A percentile compares a stretch with the other conserved stretches of the same genome.
phyloP scores from a whole-genome alignment of 2,113 vertebrate genomes.

The Jacana jacana region DNA sequence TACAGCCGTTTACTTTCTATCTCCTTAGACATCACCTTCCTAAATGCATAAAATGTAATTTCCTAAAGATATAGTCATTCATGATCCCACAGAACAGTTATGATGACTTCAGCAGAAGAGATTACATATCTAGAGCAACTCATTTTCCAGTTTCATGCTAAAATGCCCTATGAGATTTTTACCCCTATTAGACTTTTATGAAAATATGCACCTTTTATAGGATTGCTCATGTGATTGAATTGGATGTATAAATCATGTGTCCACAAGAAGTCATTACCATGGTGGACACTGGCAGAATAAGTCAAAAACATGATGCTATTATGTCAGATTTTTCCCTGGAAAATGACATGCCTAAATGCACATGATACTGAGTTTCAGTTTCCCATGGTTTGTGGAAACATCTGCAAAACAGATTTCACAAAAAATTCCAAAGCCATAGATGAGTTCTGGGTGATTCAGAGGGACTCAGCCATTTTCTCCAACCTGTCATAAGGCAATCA shows the following conservation, averaged over 20 bases:
- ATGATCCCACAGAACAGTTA: conserved; percentile 54
- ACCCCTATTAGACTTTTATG: conserved; percentile 64
- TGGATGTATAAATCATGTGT: conserved; percentile 61
- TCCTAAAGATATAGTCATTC: conserved; percentile 38
- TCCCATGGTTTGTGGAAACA: neutral
- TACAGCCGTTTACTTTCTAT: conserved; percentile 17
- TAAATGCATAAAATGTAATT: conserved; percentile 53
- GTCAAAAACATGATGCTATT: conserved; percentile 48
- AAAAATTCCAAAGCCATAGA: neutral
- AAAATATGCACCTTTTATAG: conserved; percentile 68
- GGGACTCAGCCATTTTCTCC: neutral
- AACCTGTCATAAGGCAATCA: neutral
- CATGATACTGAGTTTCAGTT: conserved; percentile 21
- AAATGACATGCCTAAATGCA: conserved; percentile 39
- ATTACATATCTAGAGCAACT: conserved; percentile 50
- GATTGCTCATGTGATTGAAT: conserved; percentile 56
- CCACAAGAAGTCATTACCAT: conserved; percentile 56
- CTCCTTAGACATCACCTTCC: conserved; percentile 36
- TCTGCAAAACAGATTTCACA: conserved; percentile 3
- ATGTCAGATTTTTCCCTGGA: conserved; percentile 23
- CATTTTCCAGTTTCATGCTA: conserved; percentile 57
- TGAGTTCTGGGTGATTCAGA: neutral
- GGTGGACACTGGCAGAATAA: conserved; percentile 59
- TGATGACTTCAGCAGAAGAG: conserved; percentile 67
- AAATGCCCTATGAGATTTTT: conserved; percentile 64